Evolutionary conservation across 1,140 invertebrate species (phyloP).

Genomic region (Papilio aristodemus): DNA sequence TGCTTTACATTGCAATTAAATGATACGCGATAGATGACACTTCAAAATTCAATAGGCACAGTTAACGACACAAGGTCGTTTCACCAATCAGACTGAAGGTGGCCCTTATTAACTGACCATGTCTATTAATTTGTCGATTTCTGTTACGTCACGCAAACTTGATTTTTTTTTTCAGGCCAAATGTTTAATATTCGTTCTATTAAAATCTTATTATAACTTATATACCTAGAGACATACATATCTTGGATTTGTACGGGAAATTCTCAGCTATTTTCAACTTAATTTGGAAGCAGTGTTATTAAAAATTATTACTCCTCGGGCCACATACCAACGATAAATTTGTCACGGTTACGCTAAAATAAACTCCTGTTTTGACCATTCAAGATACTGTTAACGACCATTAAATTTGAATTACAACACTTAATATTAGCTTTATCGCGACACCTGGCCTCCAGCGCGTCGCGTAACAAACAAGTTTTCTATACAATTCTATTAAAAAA

Average conservation of each 20-base stretch:
- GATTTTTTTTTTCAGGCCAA: constrained; percentile 5
- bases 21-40: constrained; percentile 6
- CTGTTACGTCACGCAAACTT: constrained; percentile 4
- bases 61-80: constrained; percentile 29
- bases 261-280: too few species aligned
- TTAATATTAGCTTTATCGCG: not conserved
- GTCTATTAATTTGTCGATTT: constrained; percentile 19
- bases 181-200: not conserved
- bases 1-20: not conserved
- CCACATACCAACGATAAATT: not conserved
- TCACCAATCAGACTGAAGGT: constrained; percentile 8
- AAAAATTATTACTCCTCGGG: not conserved
- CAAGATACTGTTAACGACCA: not conserved
- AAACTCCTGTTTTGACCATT: constrained; percentile 7
- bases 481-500: not conserved
- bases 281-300: not conserved
- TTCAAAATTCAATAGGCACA: constrained; percentile 26
- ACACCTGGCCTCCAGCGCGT: not conserved
- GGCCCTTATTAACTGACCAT: constrained; percentile 33
- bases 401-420: constrained; percentile 2
- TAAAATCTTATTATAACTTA: too few species aligned
- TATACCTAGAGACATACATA: too few species aligned
- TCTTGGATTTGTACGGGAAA: too few species aligned
- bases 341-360: not conserved
- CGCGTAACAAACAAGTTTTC: not conserved